These are phyloP conservation scores for Sisyra terminalis DNA, from an alignment of 2,888 invertebrate genomes.

Conservation along the genomic window DNA sequence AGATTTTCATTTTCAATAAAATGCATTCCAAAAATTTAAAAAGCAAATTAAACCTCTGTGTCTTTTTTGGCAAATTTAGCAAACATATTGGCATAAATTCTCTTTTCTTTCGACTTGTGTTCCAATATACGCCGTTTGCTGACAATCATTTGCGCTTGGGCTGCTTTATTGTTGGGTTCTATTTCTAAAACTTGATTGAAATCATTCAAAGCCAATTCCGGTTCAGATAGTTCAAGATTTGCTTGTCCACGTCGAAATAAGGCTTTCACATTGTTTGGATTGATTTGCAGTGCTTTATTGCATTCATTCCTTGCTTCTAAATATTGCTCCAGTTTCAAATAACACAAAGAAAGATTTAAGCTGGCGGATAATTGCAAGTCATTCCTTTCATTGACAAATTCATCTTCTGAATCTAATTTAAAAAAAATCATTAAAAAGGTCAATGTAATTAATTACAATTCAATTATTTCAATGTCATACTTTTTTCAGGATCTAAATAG, in stretches of 20 bases:
- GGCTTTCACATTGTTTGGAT: slow-evolving; percentile 71
- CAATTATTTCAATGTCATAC: slow-evolving; percentile 17
- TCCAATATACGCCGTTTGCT: slow-evolving; percentile 61
- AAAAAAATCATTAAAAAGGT: slow-evolving; percentile 12
- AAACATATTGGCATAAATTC: slow-evolving; percentile 89
- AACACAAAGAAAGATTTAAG: slow-evolving; percentile 68
- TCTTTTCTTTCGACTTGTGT: slow-evolving; percentile 64
- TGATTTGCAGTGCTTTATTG: slow-evolving; percentile 56
- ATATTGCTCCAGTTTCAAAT: slow-evolving; percentile 55
- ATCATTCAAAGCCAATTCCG: slow-evolving; percentile 56
- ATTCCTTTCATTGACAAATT: slow-evolving; percentile 27
- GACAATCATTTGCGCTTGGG: slow-evolving; percentile 52
- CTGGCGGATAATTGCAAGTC: slow-evolving; percentile 50
- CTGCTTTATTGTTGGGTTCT: slow-evolving; percentile 83
- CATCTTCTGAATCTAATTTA: neutral
- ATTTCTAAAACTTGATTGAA: slow-evolving; percentile 59
- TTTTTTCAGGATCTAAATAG: slow-evolving; percentile 39
- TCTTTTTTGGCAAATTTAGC: slow-evolving; percentile 75
- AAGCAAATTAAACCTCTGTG: slow-evolving; percentile 40
- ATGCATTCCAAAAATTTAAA: neutral
- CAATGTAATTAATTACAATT: slow-evolving; percentile 5
- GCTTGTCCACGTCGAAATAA: slow-evolving; percentile 80
- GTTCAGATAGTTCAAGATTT: slow-evolving; percentile 54
- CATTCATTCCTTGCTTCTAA: slow-evolving; percentile 59
- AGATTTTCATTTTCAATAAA: neutral